A percentile compares a stretch with the other conserved stretches of the same genome.
Evolutionary conservation across 2,888 invertebrate species (phyloP).

Genomic region (Sympetrum striolatum): DNA sequence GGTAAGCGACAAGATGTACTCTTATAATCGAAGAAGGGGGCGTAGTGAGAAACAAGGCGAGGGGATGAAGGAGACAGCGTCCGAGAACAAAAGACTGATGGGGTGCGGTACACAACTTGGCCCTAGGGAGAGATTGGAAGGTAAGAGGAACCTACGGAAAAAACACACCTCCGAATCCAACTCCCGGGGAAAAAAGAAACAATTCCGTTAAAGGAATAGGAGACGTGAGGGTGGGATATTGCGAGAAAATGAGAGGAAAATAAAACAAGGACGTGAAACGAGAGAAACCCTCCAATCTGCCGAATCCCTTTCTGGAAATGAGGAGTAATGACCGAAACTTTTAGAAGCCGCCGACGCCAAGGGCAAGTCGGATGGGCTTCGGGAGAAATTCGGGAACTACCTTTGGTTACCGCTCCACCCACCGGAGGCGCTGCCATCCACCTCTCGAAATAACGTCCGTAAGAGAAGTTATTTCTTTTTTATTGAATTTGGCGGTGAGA

Average conservation of each 20-base stretch:
- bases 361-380: neutral
- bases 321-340: slow-evolving; percentile 30
- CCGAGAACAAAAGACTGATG: neutral
- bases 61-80: neutral
- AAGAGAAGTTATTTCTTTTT: neutral
- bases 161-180: neutral
- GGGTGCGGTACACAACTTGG: neutral
- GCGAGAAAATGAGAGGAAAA: neutral
- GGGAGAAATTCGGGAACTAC: neutral
- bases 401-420: neutral
- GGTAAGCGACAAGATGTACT: neutral
- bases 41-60: neutral
- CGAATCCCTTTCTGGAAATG: slow-evolving; percentile 25
- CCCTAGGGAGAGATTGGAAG: neutral
- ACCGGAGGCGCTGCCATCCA: neutral
- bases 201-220: neutral
- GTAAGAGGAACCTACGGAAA: neutral
- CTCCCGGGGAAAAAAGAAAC: neutral
- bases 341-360: neutral
- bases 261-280: neutral
- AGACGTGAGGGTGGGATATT: neutral
- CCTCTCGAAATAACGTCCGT: neutral
- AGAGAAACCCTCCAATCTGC: slow-evolving; percentile 41
- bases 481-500: neutral
- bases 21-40: neutral